Conservation (phyloP, 2,113 vertebrate species). For the Polyodon spathula region DNA sequence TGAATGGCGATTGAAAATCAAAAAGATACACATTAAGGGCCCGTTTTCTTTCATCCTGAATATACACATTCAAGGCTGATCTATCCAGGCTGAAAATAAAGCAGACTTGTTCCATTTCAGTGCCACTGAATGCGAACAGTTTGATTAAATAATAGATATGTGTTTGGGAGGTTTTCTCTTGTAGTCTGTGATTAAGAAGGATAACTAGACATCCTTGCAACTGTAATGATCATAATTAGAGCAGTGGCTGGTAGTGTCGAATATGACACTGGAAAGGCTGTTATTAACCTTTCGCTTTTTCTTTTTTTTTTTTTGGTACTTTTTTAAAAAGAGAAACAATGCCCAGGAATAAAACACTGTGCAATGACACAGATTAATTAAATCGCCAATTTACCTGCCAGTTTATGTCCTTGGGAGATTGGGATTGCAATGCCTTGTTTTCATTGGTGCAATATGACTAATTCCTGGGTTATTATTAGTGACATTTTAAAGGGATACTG, state of each 20-base stretch:
- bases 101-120: conserved; percentile 67
- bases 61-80: conserved; percentile 61
- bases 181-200: conserved; percentile 85
- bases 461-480: background rate
- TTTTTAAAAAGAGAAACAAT: conserved; percentile 27
- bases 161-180: conserved; percentile 76
- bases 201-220: conserved; percentile 89
- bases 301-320: conserved; percentile 45
- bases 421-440: conserved; percentile 7
- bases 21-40: conserved; percentile 58
- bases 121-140: conserved; percentile 79
- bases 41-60: conserved; percentile 51
- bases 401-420: conserved; percentile 2
- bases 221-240: conserved; percentile 98
- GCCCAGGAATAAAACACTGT: conserved; percentile 21
- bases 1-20: conserved; percentile 54
- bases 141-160: conserved; percentile 99
- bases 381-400: conserved; percentile 16
- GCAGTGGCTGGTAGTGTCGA: conserved; percentile 64
- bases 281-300: conserved; percentile 89
- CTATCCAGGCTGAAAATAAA: conserved; percentile 86
- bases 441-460: conserved; percentile 4
- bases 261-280: conserved; percentile 90
- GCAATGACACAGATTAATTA: conserved; percentile 27
- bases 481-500: background rate